A percentile compares a stretch with the other conserved stretches of the same genome.
Evolutionary conservation across 2,113 vertebrate species (phyloP).

Genomic region (Puma concolor): DNA sequence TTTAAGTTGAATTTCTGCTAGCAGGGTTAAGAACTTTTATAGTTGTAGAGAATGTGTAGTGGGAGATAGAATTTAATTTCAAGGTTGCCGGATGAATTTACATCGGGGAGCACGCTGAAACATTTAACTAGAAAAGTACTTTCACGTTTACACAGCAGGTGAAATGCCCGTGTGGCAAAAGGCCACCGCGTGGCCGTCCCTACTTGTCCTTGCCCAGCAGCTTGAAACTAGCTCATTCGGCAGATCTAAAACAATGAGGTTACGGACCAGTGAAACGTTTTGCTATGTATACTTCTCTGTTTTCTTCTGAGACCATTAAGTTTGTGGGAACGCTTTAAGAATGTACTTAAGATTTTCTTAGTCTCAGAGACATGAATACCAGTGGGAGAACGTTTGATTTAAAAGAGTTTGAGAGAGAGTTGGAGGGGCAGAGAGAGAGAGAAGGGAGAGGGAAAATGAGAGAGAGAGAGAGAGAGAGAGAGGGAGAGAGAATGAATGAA

Average conservation of each 20-base stretch:
- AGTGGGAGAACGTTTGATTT: neutral
- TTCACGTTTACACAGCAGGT: neutral
- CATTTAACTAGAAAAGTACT: neutral
- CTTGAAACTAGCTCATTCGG: neutral
- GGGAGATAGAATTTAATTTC: slow-evolving; percentile 25
- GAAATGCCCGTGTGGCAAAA: neutral
- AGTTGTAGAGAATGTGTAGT: neutral
- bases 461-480: no score
- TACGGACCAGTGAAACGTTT: neutral
- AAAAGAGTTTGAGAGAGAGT: neutral
- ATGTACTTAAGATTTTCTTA: slow-evolving; percentile 34
- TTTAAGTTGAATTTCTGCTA: neutral
- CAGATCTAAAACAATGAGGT: neutral
- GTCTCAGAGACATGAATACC: neutral
- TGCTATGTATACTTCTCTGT: neutral
- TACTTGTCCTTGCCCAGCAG: neutral
- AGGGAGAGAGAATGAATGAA: no score
- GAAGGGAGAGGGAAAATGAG: no score
- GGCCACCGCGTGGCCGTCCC: neutral
- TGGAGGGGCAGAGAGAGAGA: no score
- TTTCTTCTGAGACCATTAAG: neutral
- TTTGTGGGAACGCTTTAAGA: neutral
- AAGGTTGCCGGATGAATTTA: neutral
- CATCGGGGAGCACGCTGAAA: neutral
- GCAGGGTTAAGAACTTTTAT: neutral